Evolutionary conservation across 1,140 invertebrate species (phyloP), one percentile per base, ranked within the genome.

Genomic region (Drosophila funebris): DNA sequence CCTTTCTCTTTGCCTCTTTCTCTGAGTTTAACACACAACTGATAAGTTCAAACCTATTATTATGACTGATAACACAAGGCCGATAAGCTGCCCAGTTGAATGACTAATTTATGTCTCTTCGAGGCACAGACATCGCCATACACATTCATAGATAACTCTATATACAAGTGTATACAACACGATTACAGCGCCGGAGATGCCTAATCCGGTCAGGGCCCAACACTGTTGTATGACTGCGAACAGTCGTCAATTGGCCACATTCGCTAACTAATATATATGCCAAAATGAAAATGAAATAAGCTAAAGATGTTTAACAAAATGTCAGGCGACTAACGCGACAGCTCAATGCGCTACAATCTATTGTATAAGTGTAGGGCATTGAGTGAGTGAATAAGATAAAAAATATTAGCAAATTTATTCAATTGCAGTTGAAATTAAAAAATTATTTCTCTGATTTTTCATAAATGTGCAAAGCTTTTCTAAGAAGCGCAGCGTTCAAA

Each of bases 141-240:
- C 52, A 39, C 20, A 20, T 24, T 20, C 8, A 39, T 11, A 36
- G 16, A 48, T 29, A 48, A 9, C 18, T 24, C 31, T 29, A 56
- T 13, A 46, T 0, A 37, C 20, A 31, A 29, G 3, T n/a, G 11
- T 41, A 16, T 6, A 2, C 0, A 44, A 11, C 7, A 3, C 7
- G 4, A 43, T 20, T 54, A 43, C 27, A 43, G 8, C 2, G 63
- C 29, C 20, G 41, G 37, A 54, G 48, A 60, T 76, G 73, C 41
- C 53, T 73, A 81, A 73, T 73, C 57, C 58, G 73, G 78, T 77
- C 78, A 81, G 41, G 78, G 78, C 60, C 78, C 37, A 62, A 63
- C 67, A 63, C 29, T 63, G 50, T 44, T 22, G 20, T 29, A 22
- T 29, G 20, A 43, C n/a, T n/a, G n/a, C n/a, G n/a, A n/a, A 8